A percentile compares a stretch with the other conserved stretches of the same genome.
These are phyloP conservation scores for Acrobasis repandana DNA, from an alignment of 2,888 invertebrate genomes.

Conservation along the genomic window DNA sequence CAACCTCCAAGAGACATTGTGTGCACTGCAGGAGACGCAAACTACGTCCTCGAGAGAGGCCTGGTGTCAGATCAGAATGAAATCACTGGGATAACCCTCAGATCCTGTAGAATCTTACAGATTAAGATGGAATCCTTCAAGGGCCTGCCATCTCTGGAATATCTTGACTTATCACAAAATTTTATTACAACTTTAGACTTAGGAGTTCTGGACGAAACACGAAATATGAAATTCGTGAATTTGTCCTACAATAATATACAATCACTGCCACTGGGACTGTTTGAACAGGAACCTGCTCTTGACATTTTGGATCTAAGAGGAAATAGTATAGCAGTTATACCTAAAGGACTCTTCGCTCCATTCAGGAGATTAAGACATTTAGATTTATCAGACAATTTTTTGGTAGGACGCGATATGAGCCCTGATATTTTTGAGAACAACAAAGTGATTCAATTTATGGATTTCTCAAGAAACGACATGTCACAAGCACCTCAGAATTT, in stretches of 20 bases:
- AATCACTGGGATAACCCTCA: slow-evolving; percentile 42
- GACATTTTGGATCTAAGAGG: slow-evolving; percentile 53
- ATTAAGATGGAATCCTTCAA: slow-evolving; percentile 51
- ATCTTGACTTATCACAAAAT: slow-evolving; percentile 56
- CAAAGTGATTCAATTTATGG: slow-evolving; percentile 44
- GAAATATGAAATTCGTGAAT: slow-evolving; percentile 47
- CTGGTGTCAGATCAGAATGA: slow-evolving; percentile 44
- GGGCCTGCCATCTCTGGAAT: slow-evolving; percentile 43
- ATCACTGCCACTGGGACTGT: slow-evolving; percentile 51
- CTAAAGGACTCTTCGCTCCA: slow-evolving; percentile 51
- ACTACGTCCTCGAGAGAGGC: slow-evolving; percentile 40
- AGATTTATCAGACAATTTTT: slow-evolving; percentile 53
- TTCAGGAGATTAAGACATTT: slow-evolving; percentile 47
- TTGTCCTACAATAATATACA: slow-evolving; percentile 52
- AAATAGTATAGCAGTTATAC: slow-evolving; percentile 44
- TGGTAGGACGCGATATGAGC: slow-evolving; percentile 47
- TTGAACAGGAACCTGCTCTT: slow-evolving; percentile 52
- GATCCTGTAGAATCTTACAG: slow-evolving; percentile 41
- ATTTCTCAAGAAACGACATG: slow-evolving; percentile 60
- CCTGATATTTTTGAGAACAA: slow-evolving; percentile 47
- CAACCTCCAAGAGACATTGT: slow-evolving; percentile 35
- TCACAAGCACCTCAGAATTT: slow-evolving; percentile 43
- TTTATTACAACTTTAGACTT: slow-evolving; percentile 47
- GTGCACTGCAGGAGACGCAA: slow-evolving; percentile 37
- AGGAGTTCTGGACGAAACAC: slow-evolving; percentile 51